These are phyloP conservation scores for Drosophila monieri DNA, from an alignment of 2,888 invertebrate genomes.

Conservation along the genomic window DNA sequence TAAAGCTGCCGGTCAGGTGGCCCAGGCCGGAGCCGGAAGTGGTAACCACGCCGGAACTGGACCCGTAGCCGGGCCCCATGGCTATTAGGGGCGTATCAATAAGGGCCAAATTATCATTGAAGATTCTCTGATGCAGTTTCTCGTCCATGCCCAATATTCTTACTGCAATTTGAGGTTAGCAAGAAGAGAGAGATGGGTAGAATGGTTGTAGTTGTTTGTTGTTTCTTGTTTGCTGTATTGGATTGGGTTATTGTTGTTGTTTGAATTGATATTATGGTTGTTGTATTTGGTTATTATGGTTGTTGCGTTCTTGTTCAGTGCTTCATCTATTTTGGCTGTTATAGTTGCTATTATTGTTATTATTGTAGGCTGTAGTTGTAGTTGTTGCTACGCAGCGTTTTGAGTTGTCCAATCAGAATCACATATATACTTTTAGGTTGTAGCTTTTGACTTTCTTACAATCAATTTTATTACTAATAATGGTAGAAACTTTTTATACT, in stretches of 20 bases:
- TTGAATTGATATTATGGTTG: slow-evolving; percentile 26
- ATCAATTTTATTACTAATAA: slow-evolving; percentile 37
- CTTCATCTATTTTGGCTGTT: slow-evolving; percentile 42
- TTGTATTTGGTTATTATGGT: slow-evolving; percentile 48
- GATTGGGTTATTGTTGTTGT: slow-evolving; percentile 46
- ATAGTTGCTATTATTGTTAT: slow-evolving; percentile 29
- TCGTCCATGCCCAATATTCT: slow-evolving; percentile 85
- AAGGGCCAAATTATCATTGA: slow-evolving; percentile 84
- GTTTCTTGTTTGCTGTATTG: slow-evolving; percentile 34
- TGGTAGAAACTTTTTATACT: slow-evolving; percentile 12
- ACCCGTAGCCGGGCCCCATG: slow-evolving; percentile 47
- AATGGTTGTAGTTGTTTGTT: slow-evolving; percentile 68
- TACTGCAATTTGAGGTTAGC: slow-evolving; percentile 83
- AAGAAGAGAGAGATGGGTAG: slow-evolving; percentile 78
- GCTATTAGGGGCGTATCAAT: slow-evolving; percentile 84
- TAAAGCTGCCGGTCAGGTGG: slow-evolving; percentile 66
- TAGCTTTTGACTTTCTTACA: slow-evolving; percentile 36
- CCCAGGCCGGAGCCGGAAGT: slow-evolving; percentile 32
- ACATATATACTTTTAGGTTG: slow-evolving; percentile 38
- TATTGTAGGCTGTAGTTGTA: slow-evolving; percentile 21
- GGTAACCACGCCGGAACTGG: slow-evolving; percentile 45
- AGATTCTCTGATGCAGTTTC: slow-evolving; percentile 84
- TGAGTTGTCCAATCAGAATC: slow-evolving; percentile 57
- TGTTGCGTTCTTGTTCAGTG: slow-evolving; percentile 40
- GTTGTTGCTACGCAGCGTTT: slow-evolving; percentile 57